A percentile compares a stretch with the other conserved stretches of the same genome.
Conservation (phyloP, 2,888 invertebrate species). For the Limnephilus rhombicus region DNA sequence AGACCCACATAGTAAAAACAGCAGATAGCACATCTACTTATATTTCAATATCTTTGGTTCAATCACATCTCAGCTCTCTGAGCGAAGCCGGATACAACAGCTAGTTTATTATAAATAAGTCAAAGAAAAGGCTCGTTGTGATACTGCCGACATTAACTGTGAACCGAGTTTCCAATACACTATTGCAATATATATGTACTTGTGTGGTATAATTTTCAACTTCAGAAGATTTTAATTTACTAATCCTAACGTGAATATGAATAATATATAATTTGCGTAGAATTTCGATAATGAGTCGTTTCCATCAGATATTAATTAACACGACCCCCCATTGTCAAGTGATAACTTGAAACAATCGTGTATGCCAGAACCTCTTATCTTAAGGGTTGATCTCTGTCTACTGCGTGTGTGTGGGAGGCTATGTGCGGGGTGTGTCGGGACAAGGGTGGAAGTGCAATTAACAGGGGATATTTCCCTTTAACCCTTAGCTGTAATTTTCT, state of each 20-base stretch:
- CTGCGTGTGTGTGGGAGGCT: background rate
- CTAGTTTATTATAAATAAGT: too few species aligned
- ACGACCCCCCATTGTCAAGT: constrained; percentile 19
- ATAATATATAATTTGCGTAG: background rate
- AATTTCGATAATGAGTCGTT: background rate
- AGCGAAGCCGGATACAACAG: too few species aligned
- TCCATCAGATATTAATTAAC: constrained; percentile 8
- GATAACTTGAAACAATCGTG: constrained; percentile 21
- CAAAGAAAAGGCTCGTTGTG: too few species aligned
- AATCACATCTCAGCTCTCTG: too few species aligned
- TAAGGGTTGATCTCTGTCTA: constrained; percentile 15
- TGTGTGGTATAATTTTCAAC: background rate
- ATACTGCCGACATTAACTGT: too few species aligned
- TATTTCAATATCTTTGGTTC: too few species aligned
- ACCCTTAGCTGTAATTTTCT: constrained; percentile 2
- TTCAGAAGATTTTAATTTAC: background rate
- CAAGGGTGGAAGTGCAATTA: constrained; percentile 25
- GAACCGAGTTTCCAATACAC: too few species aligned
- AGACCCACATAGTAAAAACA: too few species aligned
- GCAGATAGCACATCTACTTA: too few species aligned
- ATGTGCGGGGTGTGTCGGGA: background rate
- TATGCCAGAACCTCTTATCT: constrained; percentile 24
- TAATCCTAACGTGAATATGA: background rate
- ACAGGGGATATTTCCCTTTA: background rate
- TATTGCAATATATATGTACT: too few species aligned